phyloP scores from a whole-genome alignment of 2,797 vertebrate genomes.

The Sebastes baramenuke region DNA sequence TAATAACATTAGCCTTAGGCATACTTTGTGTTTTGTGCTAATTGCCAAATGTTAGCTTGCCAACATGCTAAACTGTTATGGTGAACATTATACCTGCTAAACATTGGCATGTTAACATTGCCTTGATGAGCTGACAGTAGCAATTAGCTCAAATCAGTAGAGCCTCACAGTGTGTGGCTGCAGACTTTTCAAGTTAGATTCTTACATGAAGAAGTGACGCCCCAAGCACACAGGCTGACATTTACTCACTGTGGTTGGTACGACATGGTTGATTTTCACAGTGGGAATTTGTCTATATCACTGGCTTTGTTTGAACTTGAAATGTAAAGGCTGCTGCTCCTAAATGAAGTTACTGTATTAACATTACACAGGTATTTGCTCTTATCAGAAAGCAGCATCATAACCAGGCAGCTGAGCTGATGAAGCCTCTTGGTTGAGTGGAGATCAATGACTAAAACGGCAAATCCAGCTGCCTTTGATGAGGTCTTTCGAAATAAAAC shows the following conservation, averaged over 20 bases:
- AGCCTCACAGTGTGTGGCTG: neutral
- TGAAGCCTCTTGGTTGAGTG: neutral
- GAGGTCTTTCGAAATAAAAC: neutral
- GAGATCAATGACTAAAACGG: constrained; percentile 2
- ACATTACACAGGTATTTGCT: neutral
- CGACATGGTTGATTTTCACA: neutral
- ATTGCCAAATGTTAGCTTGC: neutral
- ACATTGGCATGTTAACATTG: neutral
- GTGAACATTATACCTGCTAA: neutral
- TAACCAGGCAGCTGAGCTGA: constrained; percentile 13
- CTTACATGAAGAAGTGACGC: neutral
- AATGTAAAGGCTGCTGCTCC: neutral
- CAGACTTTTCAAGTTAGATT: neutral
- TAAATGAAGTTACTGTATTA: neutral
- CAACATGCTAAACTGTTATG: neutral
- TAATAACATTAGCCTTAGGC: neutral
- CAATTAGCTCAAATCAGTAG: neutral
- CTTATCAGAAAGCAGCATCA: constrained; percentile 16
- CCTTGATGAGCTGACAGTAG: neutral
- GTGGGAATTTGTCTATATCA: neutral
- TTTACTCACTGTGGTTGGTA: neutral
- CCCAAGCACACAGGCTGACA: neutral
- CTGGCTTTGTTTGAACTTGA: constrained; percentile 13
- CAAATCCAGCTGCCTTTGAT: constrained; percentile 1
- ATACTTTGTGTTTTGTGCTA: neutral